phyloP scores from a whole-genome alignment of 2,113 vertebrate genomes.

The Xerus inauris region DNA sequence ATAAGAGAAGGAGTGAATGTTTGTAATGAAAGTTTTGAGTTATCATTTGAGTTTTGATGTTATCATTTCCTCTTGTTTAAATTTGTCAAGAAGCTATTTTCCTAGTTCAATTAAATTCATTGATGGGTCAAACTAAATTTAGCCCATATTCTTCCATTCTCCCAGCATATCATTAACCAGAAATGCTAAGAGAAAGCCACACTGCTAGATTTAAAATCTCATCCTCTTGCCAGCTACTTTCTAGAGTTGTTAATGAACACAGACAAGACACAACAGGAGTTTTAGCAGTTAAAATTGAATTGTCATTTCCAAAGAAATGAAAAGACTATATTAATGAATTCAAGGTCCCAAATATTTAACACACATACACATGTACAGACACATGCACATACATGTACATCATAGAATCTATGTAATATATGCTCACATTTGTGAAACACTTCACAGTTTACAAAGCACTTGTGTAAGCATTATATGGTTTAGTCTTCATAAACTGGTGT shows the following conservation, averaged over 20 bases:
- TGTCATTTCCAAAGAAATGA: constrained; percentile 18
- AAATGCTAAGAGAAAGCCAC: constrained; percentile 30
- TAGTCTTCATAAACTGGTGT: not conserved
- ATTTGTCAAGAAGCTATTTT: not conserved
- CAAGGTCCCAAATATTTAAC: not conserved
- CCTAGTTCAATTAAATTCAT: constrained; percentile 23
- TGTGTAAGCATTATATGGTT: not conserved
- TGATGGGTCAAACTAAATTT: constrained; percentile 52
- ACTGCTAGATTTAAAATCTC: constrained; percentile 57
- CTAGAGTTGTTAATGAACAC: constrained; percentile 69
- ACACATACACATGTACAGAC: not conserved
- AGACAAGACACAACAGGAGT: not conserved
- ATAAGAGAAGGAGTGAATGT: not conserved
- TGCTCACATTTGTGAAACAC: not conserved
- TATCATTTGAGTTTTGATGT: no score
- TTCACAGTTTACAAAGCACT: not conserved
- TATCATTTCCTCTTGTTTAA: not conserved
- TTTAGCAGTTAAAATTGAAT: constrained; percentile 46
- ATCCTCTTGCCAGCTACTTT: constrained; percentile 48
- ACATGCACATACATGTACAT: not conserved
- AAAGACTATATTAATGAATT: not conserved
- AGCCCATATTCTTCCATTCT: not conserved
- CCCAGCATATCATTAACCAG: constrained; percentile 16
- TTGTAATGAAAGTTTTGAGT: not conserved
- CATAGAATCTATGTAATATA: not conserved